A percentile compares a stretch with the other conserved stretches of the same genome.
Evolutionary conservation across 2,888 invertebrate genomes (phyloP).

Genomic region (Patella ulyssiponensis): DNA sequence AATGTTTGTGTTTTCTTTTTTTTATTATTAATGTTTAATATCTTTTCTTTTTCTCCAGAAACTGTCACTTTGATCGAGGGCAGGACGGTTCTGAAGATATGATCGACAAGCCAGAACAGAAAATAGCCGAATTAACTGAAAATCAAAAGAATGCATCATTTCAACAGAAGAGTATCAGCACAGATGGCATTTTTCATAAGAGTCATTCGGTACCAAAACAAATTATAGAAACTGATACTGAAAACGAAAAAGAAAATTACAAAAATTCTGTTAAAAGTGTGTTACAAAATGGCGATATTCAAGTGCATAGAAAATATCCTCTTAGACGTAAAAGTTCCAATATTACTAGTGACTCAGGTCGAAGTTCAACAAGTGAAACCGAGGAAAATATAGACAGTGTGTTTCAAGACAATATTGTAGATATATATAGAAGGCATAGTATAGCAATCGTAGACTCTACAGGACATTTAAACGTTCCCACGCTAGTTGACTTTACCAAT

Average conservation of each 20-base stretch:
- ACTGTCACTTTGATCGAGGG: slow-evolving; percentile 55
- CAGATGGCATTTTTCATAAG: background rate
- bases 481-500: slow-evolving; percentile 14
- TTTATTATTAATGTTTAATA: slow-evolving; percentile 1
- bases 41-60: slow-evolving; percentile 46
- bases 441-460: slow-evolving; percentile 55
- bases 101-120: slow-evolving; percentile 19
- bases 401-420: slow-evolving; percentile 32
- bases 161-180: background rate
- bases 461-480: slow-evolving; percentile 59
- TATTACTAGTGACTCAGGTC: slow-evolving; percentile 45
- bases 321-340: slow-evolving; percentile 52
- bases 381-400: slow-evolving; percentile 36
- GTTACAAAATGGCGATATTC: slow-evolving; percentile 9
- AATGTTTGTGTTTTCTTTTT: too few relatives aligned
- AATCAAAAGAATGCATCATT: slow-evolving; percentile 19
- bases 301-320: slow-evolving; percentile 40
- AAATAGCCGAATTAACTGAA: slow-evolving; percentile 18
- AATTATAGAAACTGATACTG: slow-evolving; percentile 16
- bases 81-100: slow-evolving; percentile 40
- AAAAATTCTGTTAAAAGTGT: slow-evolving; percentile 27
- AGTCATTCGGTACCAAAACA: background rate
- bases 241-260: slow-evolving; percentile 25
- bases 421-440: slow-evolving; percentile 48
- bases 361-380: slow-evolving; percentile 57